Conservation (phyloP, 2,113 vertebrate genomes). For the Chloebia gouldiae region DNA sequence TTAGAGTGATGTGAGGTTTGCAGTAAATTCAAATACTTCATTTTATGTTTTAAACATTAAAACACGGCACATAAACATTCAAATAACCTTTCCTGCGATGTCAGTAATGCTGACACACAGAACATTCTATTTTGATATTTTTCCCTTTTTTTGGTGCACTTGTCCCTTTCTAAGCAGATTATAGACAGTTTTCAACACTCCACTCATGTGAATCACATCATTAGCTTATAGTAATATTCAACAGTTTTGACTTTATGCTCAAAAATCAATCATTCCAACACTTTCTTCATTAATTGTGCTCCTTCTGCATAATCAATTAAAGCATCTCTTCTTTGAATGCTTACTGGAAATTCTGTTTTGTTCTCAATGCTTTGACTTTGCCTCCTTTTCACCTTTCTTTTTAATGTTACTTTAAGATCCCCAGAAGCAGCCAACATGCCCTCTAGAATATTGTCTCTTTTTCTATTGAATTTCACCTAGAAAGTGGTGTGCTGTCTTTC, state of each 20-base stretch:
- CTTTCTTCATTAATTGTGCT: neutral
- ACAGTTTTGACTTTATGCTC: neutral
- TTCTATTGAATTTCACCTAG: neutral
- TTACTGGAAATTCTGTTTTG: neutral
- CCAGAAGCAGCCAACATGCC: neutral
- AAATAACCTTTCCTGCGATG: neutral
- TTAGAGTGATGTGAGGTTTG: neutral
- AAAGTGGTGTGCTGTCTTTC: neutral
- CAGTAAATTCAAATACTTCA: neutral
- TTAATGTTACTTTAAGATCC: neutral
- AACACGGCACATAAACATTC: neutral
- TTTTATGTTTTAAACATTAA: neutral
- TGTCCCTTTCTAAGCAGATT: neutral
- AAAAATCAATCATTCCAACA: neutral
- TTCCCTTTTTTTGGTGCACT: neutral
- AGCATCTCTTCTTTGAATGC: neutral
- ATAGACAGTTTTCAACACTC: slow-evolving; percentile 5
- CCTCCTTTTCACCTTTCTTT: neutral
- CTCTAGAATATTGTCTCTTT: neutral
- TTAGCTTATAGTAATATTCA: neutral
- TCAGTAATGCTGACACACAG: neutral
- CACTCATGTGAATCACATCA: neutral
- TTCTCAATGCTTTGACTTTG: neutral
- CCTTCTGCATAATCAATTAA: neutral
- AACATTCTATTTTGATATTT: neutral